These are phyloP conservation scores for Chromoteleia sp. DNA, from an alignment of 2,888 invertebrate species.

Conservation along the genomic window DNA sequence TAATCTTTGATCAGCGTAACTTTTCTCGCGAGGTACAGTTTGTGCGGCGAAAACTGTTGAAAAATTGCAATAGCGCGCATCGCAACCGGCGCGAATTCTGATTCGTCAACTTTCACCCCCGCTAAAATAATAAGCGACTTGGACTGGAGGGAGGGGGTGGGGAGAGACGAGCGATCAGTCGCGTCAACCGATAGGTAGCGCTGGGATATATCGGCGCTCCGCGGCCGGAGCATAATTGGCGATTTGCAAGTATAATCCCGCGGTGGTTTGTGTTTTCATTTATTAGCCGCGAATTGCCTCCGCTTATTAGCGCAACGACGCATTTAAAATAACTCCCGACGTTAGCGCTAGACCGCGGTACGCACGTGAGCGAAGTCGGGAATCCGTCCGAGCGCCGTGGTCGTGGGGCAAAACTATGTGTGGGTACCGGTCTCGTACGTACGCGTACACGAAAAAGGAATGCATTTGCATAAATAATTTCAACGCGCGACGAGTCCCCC, in stretches of 20 bases:
- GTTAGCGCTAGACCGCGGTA: conserved; percentile 14
- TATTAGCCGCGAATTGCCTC: conserved; percentile 79
- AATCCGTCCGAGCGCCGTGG: conserved; percentile 33
- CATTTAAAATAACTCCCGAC: conserved; percentile 71
- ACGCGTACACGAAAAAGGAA: conserved; percentile 28
- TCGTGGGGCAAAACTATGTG: too few relatives aligned
- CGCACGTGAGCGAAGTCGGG: conserved; percentile 35
- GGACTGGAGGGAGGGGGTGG: too few relatives aligned
- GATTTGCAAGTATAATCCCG: conserved; percentile 81
- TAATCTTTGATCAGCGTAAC: too few relatives aligned
- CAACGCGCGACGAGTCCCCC: conserved; percentile 40
- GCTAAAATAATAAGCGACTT: conserved; percentile 8
- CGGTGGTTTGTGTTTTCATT: conserved; percentile 77
- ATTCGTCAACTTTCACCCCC: conserved; percentile 19
- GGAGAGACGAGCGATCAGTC: conserved; percentile 4
- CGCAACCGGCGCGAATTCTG: conserved; percentile 10
- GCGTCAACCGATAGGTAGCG: conserved; percentile 41
- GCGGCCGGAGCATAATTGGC: conserved; percentile 75
- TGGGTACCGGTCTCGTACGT: conserved; percentile 18
- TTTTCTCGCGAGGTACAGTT: too few relatives aligned
- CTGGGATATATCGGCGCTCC: conserved; percentile 16
- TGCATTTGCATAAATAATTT: conserved; percentile 49
- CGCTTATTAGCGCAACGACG: conserved; percentile 78
- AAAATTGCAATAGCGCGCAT: too few relatives aligned
- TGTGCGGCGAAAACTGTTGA: too few relatives aligned